A percentile compares a stretch with the other conserved stretches of the same genome.
phyloP scores from a whole-genome alignment of 2,113 vertebrate species.

The Poeciliopsis occidentalis region DNA sequence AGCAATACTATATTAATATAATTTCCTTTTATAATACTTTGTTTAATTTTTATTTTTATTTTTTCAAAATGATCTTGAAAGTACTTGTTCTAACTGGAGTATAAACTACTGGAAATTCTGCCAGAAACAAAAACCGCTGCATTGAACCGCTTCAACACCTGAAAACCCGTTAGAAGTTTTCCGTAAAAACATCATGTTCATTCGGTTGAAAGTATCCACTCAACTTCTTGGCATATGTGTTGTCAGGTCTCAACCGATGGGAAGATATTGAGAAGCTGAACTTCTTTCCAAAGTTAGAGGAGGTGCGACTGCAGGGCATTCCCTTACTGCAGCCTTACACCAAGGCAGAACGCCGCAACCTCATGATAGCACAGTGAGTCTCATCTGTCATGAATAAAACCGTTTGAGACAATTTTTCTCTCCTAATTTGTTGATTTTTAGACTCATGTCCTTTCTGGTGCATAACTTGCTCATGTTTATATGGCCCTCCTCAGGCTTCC shows the following conservation, averaged over 20 bases:
- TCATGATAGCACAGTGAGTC: slow-evolving; percentile 89
- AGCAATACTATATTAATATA: too few species aligned
- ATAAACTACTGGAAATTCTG: too few species aligned
- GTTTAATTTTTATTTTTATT: too few species aligned
- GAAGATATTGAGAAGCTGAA: slow-evolving; percentile 97
- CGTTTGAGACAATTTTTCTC: not conserved
- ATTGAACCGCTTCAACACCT: too few species aligned
- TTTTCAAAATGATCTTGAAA: too few species aligned
- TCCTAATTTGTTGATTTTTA: not conserved
- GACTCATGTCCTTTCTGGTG: not conserved
- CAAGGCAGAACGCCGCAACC: slow-evolving; percentile 90
- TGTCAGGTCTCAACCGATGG: slow-evolving; percentile 91
- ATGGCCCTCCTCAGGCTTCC: slow-evolving; percentile 83
- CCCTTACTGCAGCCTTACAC: slow-evolving; percentile 93
- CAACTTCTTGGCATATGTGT: not conserved
- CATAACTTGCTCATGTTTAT: not conserved
- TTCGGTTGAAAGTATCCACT: not conserved
- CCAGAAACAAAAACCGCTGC: too few species aligned
- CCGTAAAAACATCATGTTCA: not conserved
- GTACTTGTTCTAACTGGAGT: too few species aligned
- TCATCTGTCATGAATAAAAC: not conserved
- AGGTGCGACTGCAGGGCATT: slow-evolving; percentile 93
- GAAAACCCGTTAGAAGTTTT: not conserved
- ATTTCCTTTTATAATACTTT: too few species aligned
- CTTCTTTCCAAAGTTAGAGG: slow-evolving; percentile 93